Base-by-base conservation (phyloP, 2,113 vertebrate species). In the Rhagologus leucostigma region DNA sequence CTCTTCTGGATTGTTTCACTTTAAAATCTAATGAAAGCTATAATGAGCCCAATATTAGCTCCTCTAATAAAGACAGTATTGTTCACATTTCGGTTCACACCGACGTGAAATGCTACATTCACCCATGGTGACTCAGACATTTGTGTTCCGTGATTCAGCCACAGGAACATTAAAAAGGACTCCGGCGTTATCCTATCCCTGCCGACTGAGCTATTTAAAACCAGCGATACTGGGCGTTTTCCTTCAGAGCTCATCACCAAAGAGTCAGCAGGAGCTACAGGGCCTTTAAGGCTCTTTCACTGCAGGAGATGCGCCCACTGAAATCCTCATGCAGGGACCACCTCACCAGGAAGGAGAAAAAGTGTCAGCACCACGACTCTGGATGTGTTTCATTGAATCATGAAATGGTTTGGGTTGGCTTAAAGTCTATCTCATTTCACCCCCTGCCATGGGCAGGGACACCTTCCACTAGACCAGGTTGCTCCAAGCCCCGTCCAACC, bases 131-230 rank as follows among this genome's bases (percentile, higher is more conserved):
- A 97, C 94, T 97, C 97, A 93, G 74, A 39, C 65, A 4, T 73
- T 74, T 27, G 14, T 12, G 42, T 18, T 49, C 87, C 84, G 5
- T 96, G 96, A 97, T 85, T 96, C 96, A 97, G 95, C 90, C 90
- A 10, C 57, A 27, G 60, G 80, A 76, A 52, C 84, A 52, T 47
- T 24, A n/a, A 65, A 27, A 60, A 82, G 86, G 86, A 27, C 60
- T 94, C 52, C 3, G 5, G 44, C 77, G 21, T 76, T 30, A 59
- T n/a, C 89, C 93, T 78, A 59, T 49, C 73, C 70, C 1, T 13
- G 73, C 84, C 44, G 11, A 39, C 1, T 3, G 71, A 84, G 80
- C 56, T 50, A 5, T 63, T 84, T 69, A 23, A 69, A 68, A 85
- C 49, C 50, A 69, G 77, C 2, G 46, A 82, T 63, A 83, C 81